phyloP scores from a whole-genome alignment of 2,797 vertebrate genomes.

The Mus caroli region DNA sequence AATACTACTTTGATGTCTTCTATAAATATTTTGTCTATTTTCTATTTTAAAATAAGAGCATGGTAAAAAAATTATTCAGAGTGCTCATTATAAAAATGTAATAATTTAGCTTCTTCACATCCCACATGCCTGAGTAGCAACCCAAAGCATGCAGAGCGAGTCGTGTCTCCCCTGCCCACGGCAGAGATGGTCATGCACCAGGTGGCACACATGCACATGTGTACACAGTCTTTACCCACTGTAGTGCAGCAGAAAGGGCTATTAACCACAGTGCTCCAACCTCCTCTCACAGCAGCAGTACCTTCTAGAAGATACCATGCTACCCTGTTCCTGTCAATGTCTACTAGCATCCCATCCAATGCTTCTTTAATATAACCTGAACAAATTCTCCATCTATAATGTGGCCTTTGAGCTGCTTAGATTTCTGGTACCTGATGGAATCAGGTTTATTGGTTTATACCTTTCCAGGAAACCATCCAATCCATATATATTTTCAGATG shows the following conservation, averaged over 20 bases:
- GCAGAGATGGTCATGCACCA: neutral
- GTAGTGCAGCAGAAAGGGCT: too few species aligned
- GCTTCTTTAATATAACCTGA: neutral
- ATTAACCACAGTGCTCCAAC: accelerated
- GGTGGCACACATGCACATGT: accelerated
- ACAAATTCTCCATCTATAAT: neutral
- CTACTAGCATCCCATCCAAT: neutral
- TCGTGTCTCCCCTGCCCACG: neutral
- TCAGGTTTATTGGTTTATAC: neutral
- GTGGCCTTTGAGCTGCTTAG: neutral
- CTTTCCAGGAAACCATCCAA: neutral
- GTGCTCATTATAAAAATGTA: neutral
- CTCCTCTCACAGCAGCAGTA: neutral
- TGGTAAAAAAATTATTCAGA: neutral
- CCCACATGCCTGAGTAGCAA: neutral
- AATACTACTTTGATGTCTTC: neutral
- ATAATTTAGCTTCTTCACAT: neutral
- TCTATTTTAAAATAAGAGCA: neutral
- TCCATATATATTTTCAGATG: neutral
- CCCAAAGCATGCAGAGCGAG: neutral
- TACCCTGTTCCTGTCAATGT: neutral
- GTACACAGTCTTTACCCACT: neutral
- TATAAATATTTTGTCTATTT: neutral
- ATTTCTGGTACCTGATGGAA: neutral
- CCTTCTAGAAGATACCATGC: neutral